Percentiles rank a stretch among this genome's conserved stretches.
Conservation (phyloP, 2,797 vertebrate genomes). For the Urophycis tenuis region DNA sequence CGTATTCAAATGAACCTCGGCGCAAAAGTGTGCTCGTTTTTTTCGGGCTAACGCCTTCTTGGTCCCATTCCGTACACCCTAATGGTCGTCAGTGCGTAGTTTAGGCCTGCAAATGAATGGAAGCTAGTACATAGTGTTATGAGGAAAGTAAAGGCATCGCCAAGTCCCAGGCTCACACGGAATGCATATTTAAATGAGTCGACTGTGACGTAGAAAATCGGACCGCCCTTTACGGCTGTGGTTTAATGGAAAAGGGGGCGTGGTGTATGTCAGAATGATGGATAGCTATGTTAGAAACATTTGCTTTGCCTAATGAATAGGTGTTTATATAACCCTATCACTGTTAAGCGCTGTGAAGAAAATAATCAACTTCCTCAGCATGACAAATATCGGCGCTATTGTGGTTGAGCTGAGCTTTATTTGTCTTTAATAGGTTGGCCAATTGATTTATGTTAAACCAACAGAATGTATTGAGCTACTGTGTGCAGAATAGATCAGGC, state of each 20-base stretch:
- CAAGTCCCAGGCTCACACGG: background rate
- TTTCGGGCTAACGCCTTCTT: background rate
- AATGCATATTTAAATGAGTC: conserved; percentile 35
- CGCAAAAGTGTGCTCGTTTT: background rate
- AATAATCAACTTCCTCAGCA: conserved; percentile 3
- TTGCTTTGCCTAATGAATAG: conserved; percentile 26
- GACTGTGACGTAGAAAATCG: conserved; percentile 36
- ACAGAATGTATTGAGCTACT: background rate
- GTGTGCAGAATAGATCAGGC: background rate
- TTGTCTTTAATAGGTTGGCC: background rate
- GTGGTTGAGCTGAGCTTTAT: background rate
- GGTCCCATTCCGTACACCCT: background rate
- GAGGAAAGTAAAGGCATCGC: background rate
- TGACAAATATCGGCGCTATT: conserved; percentile 19
- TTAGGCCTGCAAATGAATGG: background rate
- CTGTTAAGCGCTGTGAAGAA: conserved; percentile 30
- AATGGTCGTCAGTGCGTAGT: background rate
- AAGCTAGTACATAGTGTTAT: background rate
- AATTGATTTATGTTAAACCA: background rate
- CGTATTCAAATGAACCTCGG: conserved; percentile 1
- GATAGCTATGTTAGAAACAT: conserved; percentile 43
- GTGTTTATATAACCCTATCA: conserved; percentile 38
- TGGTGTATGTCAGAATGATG: conserved; percentile 49
- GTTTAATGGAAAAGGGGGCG: conserved; percentile 31
- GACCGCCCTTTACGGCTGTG: background rate